Percentiles rank a stretch among this genome's conserved stretches.
phyloP scores from a whole-genome alignment of 2,888 invertebrate genomes.

The Nomada fabriciana region DNA sequence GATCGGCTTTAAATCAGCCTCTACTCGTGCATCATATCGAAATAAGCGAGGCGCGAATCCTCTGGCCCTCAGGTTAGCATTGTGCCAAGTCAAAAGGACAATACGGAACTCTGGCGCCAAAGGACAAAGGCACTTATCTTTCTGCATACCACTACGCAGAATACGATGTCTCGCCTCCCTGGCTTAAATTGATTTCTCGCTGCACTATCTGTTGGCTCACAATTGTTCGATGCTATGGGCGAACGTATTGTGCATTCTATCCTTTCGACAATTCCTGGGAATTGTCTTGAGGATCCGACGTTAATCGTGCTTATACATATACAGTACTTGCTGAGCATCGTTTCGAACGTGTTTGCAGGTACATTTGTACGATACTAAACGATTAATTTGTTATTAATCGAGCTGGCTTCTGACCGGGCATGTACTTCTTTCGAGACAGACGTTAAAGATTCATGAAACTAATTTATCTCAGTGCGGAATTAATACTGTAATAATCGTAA shows the following conservation, averaged over 20 bases:
- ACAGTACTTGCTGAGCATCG: not conserved
- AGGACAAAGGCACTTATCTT: slow-evolving; percentile 68
- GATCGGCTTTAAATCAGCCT: not conserved
- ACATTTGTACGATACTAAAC: too few relatives aligned
- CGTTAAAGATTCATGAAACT: too few relatives aligned
- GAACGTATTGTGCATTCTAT: not conserved
- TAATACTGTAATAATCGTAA: too few relatives aligned
- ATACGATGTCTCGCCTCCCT: slow-evolving; percentile 3
- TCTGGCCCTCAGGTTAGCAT: not conserved
- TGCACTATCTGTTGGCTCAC: slow-evolving; percentile 1
- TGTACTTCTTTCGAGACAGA: too few relatives aligned
- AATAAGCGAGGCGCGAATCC: slow-evolving; percentile 27
- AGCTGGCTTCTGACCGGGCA: too few relatives aligned
- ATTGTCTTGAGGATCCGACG: slow-evolving; percentile 5
- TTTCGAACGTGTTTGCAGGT: not conserved
- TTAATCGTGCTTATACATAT: slow-evolving; percentile 4
- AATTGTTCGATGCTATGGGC: slow-evolving; percentile 22
- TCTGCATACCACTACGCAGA: slow-evolving; percentile 50
- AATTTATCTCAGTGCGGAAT: too few relatives aligned
- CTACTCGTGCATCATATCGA: not conserved
- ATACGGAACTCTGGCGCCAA: slow-evolving; percentile 45
- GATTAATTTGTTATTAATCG: too few relatives aligned
- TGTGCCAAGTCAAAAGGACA: slow-evolving; percentile 50
- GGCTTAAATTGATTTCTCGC: slow-evolving; percentile 57
- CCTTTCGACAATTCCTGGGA: not conserved